These are phyloP conservation scores for Acronicta psi DNA, from an alignment of 2,888 invertebrate genomes.

Conservation along the genomic window DNA sequence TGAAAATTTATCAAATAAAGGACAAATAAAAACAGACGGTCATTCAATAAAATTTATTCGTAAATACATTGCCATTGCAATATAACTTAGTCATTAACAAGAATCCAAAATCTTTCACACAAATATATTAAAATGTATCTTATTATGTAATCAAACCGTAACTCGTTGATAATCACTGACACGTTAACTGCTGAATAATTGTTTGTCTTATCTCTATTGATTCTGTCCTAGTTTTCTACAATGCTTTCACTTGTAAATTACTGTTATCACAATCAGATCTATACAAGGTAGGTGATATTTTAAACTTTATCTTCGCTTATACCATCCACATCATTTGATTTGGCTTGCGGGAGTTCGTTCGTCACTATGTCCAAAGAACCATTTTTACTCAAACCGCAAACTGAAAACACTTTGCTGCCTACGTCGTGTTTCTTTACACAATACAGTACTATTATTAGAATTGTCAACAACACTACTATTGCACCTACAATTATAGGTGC, in stretches of 20 bases:
- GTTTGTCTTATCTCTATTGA: slow-evolving; percentile 27
- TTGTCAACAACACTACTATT: slow-evolving; percentile 73
- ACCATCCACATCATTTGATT: slow-evolving; percentile 72
- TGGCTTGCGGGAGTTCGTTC: slow-evolving; percentile 73
- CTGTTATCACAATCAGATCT: slow-evolving; percentile 41
- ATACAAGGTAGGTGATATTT: slow-evolving; percentile 26
- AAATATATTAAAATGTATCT: slow-evolving; percentile 25
- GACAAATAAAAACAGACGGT: slow-evolving; percentile 15
- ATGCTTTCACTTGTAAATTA: slow-evolving; percentile 42
- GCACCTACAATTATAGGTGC: slow-evolving; percentile 80
- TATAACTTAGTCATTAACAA: slow-evolving; percentile 42
- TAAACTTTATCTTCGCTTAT: slow-evolving; percentile 82
- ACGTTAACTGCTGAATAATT: slow-evolving; percentile 35
- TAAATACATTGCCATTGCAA: slow-evolving; percentile 41
- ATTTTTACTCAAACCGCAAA: slow-evolving; percentile 81
- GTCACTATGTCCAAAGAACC: slow-evolving; percentile 84
- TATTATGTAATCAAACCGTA: slow-evolving; percentile 42
- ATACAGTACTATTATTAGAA: slow-evolving; percentile 78
- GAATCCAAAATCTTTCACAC: slow-evolving; percentile 41
- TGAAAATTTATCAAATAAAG: background rate
- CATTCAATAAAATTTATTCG: slow-evolving; percentile 37
- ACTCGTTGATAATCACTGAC: slow-evolving; percentile 37
- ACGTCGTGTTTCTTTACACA: slow-evolving; percentile 78
- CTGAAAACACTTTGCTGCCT: slow-evolving; percentile 71
- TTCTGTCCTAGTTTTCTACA: slow-evolving; percentile 27